Percentiles rank a stretch among this genome's conserved stretches.
These are phyloP conservation scores for Meta bourneti DNA, from an alignment of 2,888 invertebrate genomes.

Conservation along the genomic window DNA sequence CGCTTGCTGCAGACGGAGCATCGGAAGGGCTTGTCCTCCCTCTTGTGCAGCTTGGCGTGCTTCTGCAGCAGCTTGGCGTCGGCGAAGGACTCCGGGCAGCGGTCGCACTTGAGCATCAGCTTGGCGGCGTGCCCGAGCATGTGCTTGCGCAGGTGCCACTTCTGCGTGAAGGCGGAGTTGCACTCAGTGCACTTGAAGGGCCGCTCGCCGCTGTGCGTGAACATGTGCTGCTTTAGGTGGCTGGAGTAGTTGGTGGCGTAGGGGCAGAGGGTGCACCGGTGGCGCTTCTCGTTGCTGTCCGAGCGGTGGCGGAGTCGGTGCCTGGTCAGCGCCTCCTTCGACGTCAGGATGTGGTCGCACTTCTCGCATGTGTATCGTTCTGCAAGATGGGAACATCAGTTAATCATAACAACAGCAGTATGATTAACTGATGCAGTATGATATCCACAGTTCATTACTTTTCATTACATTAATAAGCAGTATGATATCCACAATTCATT, in stretches of 20 bases:
- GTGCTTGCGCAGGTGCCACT: conserved; percentile 61
- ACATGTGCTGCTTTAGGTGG: conserved; percentile 63
- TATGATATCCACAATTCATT: too few relatives aligned
- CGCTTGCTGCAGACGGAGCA: conserved; percentile 52
- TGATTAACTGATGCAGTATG: too few relatives aligned
- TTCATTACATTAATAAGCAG: too few relatives aligned
- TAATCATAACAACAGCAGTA: background rate
- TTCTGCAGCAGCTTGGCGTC: conserved; percentile 30
- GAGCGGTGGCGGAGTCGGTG: conserved; percentile 53
- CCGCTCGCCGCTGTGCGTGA: conserved; percentile 68
- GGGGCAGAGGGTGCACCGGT: conserved; percentile 51
- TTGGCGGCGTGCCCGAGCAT: conserved; percentile 50
- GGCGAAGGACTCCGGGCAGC: conserved; percentile 26
- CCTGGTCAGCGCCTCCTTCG: conserved; percentile 25
- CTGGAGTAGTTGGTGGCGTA: conserved; percentile 73
- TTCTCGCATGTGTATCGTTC: conserved; percentile 48
- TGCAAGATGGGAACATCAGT: conserved; percentile 3
- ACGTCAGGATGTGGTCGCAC: conserved; percentile 60
- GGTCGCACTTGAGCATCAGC: conserved; percentile 15
- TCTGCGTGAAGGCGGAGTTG: conserved; percentile 65
- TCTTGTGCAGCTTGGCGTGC: conserved; percentile 48
- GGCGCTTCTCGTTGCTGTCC: conserved; percentile 44
- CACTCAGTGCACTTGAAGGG: conserved; percentile 62
- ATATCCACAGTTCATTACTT: too few relatives aligned
- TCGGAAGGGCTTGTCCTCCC: conserved; percentile 43